These are phyloP conservation scores for Nannobrachium achirus DNA, from an alignment of 2,113 vertebrate species.

Conservation along the genomic window DNA sequence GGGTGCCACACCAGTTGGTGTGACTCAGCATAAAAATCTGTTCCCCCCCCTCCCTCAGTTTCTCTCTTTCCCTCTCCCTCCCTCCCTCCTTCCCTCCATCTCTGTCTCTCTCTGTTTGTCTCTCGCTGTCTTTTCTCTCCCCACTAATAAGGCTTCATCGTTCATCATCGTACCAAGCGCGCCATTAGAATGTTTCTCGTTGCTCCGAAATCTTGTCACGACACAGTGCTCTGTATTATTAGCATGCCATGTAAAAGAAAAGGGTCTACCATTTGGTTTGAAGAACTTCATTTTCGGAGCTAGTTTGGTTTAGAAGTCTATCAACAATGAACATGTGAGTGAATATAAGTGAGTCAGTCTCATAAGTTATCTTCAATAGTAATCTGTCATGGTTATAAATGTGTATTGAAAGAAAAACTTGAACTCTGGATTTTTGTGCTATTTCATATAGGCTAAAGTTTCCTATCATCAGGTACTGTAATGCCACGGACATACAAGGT, in stretches of 20 bases:
- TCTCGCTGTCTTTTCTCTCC: slow-evolving; percentile 20
- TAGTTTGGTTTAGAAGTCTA: too few relatives aligned
- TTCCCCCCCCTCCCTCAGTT: neutral
- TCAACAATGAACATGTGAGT: too few relatives aligned
- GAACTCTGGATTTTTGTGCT: too few relatives aligned
- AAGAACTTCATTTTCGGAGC: too few relatives aligned
- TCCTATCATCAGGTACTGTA: too few relatives aligned
- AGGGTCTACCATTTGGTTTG: neutral
- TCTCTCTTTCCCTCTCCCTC: slow-evolving; percentile 11
- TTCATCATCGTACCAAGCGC: slow-evolving; percentile 52
- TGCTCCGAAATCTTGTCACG: slow-evolving; percentile 38
- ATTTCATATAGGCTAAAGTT: too few relatives aligned
- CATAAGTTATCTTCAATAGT: too few relatives aligned
- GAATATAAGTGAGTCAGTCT: too few relatives aligned
- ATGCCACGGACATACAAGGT: too few relatives aligned
- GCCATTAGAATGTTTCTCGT: slow-evolving; percentile 33
- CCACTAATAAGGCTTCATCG: slow-evolving; percentile 33
- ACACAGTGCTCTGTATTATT: neutral
- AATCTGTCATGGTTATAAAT: too few relatives aligned
- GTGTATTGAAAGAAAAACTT: too few relatives aligned
- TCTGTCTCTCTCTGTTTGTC: slow-evolving; percentile 2
- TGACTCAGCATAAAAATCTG: slow-evolving; percentile 34
- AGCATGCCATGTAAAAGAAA: neutral
- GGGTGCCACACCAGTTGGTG: slow-evolving; percentile 77
- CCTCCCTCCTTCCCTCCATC: slow-evolving; percentile 3